A percentile compares a stretch with the other conserved stretches of the same genome.
These are phyloP conservation scores for Eucidaris tribuloides DNA, from an alignment of 35 echinoderm and acorn worm species.

Conservation along the genomic window DNA sequence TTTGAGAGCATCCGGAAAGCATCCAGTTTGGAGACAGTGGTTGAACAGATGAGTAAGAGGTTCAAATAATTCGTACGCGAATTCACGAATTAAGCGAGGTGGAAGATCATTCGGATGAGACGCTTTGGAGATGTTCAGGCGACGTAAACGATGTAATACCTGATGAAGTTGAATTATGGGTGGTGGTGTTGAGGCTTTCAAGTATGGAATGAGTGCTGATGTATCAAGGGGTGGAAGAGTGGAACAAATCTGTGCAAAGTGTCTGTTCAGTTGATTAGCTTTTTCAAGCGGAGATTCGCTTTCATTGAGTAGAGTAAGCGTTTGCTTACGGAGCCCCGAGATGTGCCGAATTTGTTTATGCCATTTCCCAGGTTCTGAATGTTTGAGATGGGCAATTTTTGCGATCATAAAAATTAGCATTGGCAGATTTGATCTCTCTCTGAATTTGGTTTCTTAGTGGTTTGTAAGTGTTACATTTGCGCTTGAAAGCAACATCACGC, in stretches of 20 bases:
- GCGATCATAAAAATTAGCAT: too few relatives aligned
- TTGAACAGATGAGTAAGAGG: constrained; percentile 35
- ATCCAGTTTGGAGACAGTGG: neutral
- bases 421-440: neutral
- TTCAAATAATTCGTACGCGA: constrained; percentile 17
- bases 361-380: neutral
- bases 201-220: neutral
- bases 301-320: neutral
- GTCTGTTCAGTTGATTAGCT: neutral
- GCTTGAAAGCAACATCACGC: neutral
- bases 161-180: constrained; percentile 7
- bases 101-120: constrained; percentile 19
- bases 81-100: neutral
- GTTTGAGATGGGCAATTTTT: neutral
- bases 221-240: neutral
- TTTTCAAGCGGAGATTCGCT: neutral
- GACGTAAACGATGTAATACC: neutral
- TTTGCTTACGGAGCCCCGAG: neutral
- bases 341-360: neutral
- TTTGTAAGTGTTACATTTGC: neutral
- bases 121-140: constrained; percentile 28
- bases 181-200: constrained; percentile 4
- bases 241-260: neutral
- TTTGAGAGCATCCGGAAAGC: constrained; percentile 20
- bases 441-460: neutral